A percentile compares a stretch with the other conserved stretches of the same genome.
Conservation (phyloP, 2,113 vertebrate genomes). For the Plectropomus leopardus region DNA sequence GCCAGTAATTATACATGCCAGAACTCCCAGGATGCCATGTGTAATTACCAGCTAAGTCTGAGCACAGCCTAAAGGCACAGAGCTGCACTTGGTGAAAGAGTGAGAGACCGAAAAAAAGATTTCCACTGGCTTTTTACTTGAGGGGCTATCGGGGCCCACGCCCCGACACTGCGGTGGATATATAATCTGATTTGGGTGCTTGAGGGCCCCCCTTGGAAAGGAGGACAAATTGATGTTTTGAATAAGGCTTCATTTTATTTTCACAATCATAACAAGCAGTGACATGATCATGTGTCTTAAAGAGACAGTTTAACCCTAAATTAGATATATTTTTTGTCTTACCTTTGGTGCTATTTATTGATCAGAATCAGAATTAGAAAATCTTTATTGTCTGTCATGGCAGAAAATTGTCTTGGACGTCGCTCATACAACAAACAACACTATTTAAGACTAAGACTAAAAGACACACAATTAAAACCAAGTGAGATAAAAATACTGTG, state of each 20-base stretch:
- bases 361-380: too few relatives aligned
- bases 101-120: conserved; percentile 33
- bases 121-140: conserved; percentile 48
- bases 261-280: conserved; percentile 1
- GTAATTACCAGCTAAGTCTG: conserved; percentile 78
- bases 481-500: too few relatives aligned
- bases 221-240: conserved; percentile 25
- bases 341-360: too few relatives aligned
- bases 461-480: too few relatives aligned
- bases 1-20: conserved; percentile 79
- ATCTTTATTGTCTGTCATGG: too few relatives aligned
- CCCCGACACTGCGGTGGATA: conserved; percentile 37
- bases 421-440: too few relatives aligned
- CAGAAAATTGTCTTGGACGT: too few relatives aligned
- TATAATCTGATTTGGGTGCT: conserved; percentile 40
- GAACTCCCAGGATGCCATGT: conserved; percentile 77
- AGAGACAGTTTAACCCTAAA: too few relatives aligned
- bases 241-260: conserved; percentile 15
- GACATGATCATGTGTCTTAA: not conserved
- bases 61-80: conserved; percentile 68
- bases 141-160: conserved; percentile 35
- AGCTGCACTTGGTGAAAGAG: conserved; percentile 48
- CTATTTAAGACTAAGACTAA: too few relatives aligned
- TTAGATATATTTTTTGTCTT: too few relatives aligned
- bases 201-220: conserved; percentile 16